Conservation (phyloP, 2,797 vertebrate species). For the Garrulus glandarius region DNA sequence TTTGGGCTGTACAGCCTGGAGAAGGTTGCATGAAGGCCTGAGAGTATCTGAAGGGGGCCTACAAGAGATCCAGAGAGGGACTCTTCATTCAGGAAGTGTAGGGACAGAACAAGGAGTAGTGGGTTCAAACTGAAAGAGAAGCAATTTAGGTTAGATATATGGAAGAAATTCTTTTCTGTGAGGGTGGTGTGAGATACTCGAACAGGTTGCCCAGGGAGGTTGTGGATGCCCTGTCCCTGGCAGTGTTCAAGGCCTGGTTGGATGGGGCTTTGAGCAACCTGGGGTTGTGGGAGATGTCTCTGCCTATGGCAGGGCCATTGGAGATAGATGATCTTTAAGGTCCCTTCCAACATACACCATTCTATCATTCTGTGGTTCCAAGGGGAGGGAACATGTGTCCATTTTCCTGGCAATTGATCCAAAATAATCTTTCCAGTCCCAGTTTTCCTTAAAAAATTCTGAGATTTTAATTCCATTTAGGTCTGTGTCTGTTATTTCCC, state of each 20-base stretch:
- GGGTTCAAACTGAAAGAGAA: neutral
- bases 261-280: neutral
- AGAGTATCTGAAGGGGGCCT: neutral
- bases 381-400: neutral
- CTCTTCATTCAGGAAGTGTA: neutral
- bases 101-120: neutral
- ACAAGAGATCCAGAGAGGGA: neutral
- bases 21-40: neutral
- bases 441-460: neutral
- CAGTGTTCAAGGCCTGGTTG: neutral
- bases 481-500: neutral
- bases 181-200: neutral
- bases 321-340: neutral
- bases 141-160: neutral
- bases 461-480: neutral
- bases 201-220: neutral
- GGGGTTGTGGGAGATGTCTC: neutral
- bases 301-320: neutral
- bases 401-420: neutral
- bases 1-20: neutral
- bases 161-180: neutral
- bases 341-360: neutral
- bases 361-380: neutral
- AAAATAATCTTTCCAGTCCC: neutral
- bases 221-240: neutral